These are phyloP conservation scores for Oncorhynchus kisutch DNA, from an alignment of 2,113 vertebrate species.

Conservation along the genomic window DNA sequence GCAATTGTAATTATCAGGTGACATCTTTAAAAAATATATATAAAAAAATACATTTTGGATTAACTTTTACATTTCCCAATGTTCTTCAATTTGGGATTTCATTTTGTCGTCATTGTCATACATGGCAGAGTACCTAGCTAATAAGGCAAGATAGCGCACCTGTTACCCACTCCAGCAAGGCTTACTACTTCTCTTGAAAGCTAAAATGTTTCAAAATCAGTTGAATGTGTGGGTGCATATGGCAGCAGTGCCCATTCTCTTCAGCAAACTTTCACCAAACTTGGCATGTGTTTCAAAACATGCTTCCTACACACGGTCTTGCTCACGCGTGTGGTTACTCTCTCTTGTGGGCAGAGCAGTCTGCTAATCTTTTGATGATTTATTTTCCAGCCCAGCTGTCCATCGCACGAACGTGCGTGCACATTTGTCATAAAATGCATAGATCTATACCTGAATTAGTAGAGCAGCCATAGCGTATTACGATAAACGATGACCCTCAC, in stretches of 20 bases:
- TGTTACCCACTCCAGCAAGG: not conserved
- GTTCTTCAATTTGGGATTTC: too few relatives aligned
- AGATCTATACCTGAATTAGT: not conserved
- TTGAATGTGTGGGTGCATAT: slow-evolving; percentile 31
- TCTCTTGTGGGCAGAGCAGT: not conserved
- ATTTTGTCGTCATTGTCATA: too few relatives aligned
- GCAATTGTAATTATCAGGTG: too few relatives aligned
- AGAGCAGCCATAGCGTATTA: too few relatives aligned
- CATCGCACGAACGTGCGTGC: not conserved
- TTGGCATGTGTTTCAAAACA: slow-evolving; percentile 16
- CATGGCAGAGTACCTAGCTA: too few relatives aligned
- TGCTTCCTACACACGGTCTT: slow-evolving; percentile 34
- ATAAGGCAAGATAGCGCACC: too few relatives aligned
- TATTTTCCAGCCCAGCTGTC: not conserved
- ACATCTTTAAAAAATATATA: too few relatives aligned
- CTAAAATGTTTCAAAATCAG: not conserved
- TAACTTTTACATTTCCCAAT: too few relatives aligned
- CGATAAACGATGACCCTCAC: too few relatives aligned
- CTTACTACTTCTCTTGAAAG: not conserved
- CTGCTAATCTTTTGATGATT: slow-evolving; percentile 7
- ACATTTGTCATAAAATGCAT: not conserved
- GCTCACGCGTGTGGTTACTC: slow-evolving; percentile 6
- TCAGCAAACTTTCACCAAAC: not conserved
- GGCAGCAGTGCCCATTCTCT: slow-evolving; percentile 17
- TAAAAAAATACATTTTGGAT: too few relatives aligned